Conservation (phyloP, 92 coral and sea anemone species). For the Blastomussa wellsi region DNA sequence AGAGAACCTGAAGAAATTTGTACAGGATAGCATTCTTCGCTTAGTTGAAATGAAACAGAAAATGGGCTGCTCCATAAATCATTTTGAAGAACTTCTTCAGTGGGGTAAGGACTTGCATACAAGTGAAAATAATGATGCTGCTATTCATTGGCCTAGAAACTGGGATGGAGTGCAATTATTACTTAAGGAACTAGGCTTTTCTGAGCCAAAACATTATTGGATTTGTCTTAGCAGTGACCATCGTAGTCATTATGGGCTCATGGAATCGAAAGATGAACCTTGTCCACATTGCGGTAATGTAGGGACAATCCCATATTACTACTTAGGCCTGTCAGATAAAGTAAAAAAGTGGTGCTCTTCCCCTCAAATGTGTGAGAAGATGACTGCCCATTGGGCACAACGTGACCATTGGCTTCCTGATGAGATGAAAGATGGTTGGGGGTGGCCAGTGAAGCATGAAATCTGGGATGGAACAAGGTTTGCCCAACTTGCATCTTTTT, state of each 20-base stretch:
- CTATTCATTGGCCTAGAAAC: constrained; percentile 57
- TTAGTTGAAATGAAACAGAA: constrained; percentile 56
- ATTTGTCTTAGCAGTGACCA: constrained; percentile 60
- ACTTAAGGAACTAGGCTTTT: constrained; percentile 54
- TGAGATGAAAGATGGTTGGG: constrained; percentile 53
- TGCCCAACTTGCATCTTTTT: constrained; percentile 73
- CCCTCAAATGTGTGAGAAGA: constrained; percentile 68
- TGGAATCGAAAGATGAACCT: constrained; percentile 55
- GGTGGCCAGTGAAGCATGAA: constrained; percentile 57
- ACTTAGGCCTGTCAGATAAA: constrained; percentile 69
- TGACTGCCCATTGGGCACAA: constrained; percentile 71
- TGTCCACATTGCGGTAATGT: constrained; percentile 64
- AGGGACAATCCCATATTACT: constrained; percentile 69
- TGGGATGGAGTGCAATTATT: constrained; percentile 56
- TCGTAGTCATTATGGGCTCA: constrained; percentile 64
- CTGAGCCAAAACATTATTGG: constrained; percentile 68
- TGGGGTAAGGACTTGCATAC: constrained; percentile 50
- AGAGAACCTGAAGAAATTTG: constrained; percentile 46
- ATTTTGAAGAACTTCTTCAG: constrained; percentile 53
- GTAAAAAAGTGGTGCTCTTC: constrained; percentile 63
- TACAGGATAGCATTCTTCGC: constrained; percentile 50
- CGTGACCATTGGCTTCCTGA: constrained; percentile 73
- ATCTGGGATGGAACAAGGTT: constrained; percentile 81
- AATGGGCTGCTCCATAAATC: constrained; percentile 55
- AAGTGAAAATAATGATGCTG: constrained; percentile 43